Evolutionary conservation across 2,113 vertebrate species (phyloP).

Genomic region (Microtus oregoni): DNA sequence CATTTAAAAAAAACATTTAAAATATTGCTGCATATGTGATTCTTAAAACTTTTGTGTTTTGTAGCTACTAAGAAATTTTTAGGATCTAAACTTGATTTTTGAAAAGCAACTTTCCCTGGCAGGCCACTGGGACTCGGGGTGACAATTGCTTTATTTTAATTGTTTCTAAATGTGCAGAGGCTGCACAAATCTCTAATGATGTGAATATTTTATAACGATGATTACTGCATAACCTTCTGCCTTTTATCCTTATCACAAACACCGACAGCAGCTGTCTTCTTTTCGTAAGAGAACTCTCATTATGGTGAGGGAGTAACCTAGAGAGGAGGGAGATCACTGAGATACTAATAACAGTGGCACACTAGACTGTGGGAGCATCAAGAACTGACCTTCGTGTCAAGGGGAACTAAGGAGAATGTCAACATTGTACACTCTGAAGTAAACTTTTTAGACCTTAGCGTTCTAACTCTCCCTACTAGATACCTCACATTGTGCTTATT

Average conservation of each 20-base stretch:
- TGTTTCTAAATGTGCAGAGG: conserved; percentile 59
- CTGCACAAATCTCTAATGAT: conserved; percentile 18
- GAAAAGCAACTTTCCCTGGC: background rate
- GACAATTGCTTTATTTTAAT: conserved; percentile 56
- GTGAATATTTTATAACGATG: conserved; percentile 49
- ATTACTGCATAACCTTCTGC: background rate
- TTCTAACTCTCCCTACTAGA: background rate
- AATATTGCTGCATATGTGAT: background rate
- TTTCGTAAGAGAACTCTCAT: background rate
- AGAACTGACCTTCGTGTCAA: background rate
- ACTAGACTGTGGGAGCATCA: background rate
- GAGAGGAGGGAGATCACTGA: background rate
- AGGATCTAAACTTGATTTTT: background rate
- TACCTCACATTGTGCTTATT: background rate
- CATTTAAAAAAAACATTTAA: conserved; percentile 34
- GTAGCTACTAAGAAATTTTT: background rate
- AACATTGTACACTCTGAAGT: background rate
- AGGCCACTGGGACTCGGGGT: conserved; percentile 17
- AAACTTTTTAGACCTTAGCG: too few species aligned
- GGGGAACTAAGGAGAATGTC: background rate
- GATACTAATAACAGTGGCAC: background rate
- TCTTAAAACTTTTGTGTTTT: background rate
- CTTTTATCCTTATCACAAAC: conserved; percentile 37
- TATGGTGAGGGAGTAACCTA: background rate
- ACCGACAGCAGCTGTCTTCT: conserved; percentile 11